Base-by-base conservation (phyloP, 2,113 vertebrate species). In the Pseudorhombus dupliciocellatus region DNA sequence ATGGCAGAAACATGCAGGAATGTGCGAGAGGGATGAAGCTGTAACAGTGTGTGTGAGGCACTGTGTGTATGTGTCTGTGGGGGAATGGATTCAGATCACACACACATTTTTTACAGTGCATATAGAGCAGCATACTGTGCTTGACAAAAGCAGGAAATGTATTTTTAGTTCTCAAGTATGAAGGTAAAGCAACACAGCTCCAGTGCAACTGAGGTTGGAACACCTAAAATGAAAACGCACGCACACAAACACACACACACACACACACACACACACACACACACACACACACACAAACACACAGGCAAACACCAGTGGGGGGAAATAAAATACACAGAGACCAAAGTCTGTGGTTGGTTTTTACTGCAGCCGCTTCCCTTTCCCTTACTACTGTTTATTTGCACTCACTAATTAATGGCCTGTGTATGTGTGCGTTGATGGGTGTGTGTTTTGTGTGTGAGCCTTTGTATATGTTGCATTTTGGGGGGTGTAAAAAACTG, bases 361-460 rank as follows among this genome's bases (percentile, higher is more conserved):
- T 89, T 79, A 86, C 84, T 87, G 85, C 82, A 83, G 82, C 82
- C 82, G 70, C 83, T 90, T 90, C 89, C 90, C 84, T 88, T 89
- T 92, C 83, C 84, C 80, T 88, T 84, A 79, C 80, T 80, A 83
- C 78, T 88, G 90, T 90, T 90, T 92, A 90, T 90, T 90, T 90
- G 87, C 75, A 72, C 85, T 79, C 84, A 84, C 90, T 92, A 92
- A 92, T 92, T 90, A 92, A 92, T 90, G 84, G 82, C 88, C 75
- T 86, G 16, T 68, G 79, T 66, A 63, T 66, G 76, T 76, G 31
- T 50, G 56, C 75, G 75, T 54, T 70, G 61, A 56, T 63, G 46
- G 21, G 44, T 62, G 51, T 44, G 62, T 57, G 59, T 66, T 52
- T 12, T 46, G 54, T 40, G 54, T 30, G 56, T 30, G 57, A 1